Evolutionary conservation across 2,888 invertebrate species (phyloP).

Genomic region (Sisyra nigra): DNA sequence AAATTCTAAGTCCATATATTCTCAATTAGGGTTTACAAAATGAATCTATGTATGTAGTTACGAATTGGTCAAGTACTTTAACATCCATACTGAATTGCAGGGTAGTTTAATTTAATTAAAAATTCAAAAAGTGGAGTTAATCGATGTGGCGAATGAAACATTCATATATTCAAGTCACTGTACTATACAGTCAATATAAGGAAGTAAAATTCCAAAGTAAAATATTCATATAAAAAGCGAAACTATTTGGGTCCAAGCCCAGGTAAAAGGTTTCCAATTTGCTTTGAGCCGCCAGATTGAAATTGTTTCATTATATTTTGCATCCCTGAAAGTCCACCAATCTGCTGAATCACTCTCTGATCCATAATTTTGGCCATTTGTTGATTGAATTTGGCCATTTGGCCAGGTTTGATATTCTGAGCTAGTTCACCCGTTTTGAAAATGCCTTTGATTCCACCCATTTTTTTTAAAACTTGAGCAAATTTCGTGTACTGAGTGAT

Average conservation of each 20-base stretch:
- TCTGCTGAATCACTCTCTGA: slow-evolving; percentile 90
- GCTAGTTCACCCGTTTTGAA: slow-evolving; percentile 98
- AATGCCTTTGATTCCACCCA: slow-evolving; percentile 98
- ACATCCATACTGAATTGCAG: too few species aligned
- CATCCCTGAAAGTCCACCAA: slow-evolving; percentile 91
- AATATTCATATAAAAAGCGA: too few species aligned
- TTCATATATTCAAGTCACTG: too few species aligned
- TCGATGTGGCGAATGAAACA: too few species aligned
- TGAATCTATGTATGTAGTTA: too few species aligned
- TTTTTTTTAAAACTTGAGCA: slow-evolving; percentile 98
- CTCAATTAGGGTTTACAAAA: too few species aligned
- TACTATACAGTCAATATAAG: too few species aligned
- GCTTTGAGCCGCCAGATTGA: slow-evolving; percentile 44
- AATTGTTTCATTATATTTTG: slow-evolving; percentile 97
- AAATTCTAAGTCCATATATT: too few species aligned
- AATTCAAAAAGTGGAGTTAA: too few species aligned
- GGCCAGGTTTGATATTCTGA: slow-evolving; percentile 94
- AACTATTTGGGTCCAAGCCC: slow-evolving; percentile 26
- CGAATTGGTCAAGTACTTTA: too few species aligned
- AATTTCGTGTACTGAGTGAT: slow-evolving; percentile 99
- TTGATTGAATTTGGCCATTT: slow-evolving; percentile 97
- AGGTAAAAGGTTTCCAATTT: slow-evolving; percentile 39
- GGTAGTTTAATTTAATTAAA: too few species aligned
- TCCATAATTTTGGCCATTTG: slow-evolving; percentile 99
- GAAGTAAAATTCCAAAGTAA: too few species aligned